Evolutionary conservation across 2,113 vertebrate species (phyloP).

Genomic region (Engraulis encrasicolus): DNA sequence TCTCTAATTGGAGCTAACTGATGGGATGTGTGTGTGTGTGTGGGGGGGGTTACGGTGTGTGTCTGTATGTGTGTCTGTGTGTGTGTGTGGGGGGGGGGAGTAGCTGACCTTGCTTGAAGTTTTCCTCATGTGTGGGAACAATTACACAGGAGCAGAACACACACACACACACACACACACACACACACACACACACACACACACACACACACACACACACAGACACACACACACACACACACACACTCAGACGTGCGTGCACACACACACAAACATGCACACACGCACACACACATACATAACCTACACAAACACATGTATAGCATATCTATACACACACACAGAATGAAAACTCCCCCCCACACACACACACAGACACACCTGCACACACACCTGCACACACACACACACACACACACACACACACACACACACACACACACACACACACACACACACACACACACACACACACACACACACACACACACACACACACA

Average conservation of each 20-base stretch:
- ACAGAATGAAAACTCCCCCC: background rate
- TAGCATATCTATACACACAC: background rate
- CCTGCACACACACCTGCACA: no score
- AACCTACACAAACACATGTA: background rate
- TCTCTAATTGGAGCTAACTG: no score
- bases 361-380: no score
- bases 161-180: background rate
- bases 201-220: background rate
- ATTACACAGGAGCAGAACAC: slow-evolving; percentile 78
- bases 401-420: no score
- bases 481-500: no score
- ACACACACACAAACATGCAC: background rate
- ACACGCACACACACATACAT: background rate
- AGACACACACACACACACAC: background rate
- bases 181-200: background rate
- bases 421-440: no score
- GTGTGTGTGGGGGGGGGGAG: slow-evolving; percentile 98
- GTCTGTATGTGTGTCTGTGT: no score
- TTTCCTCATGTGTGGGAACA: slow-evolving; percentile 88
- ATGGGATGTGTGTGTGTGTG: no score
- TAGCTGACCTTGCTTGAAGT: slow-evolving; percentile 85
- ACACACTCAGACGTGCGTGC: background rate
- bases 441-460: no score
- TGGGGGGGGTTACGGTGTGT: slow-evolving; percentile 83
- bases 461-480: no score